Evolutionary conservation across 2,797 vertebrate genomes (phyloP).

Genomic region (Bryconaethiops microstoma): DNA sequence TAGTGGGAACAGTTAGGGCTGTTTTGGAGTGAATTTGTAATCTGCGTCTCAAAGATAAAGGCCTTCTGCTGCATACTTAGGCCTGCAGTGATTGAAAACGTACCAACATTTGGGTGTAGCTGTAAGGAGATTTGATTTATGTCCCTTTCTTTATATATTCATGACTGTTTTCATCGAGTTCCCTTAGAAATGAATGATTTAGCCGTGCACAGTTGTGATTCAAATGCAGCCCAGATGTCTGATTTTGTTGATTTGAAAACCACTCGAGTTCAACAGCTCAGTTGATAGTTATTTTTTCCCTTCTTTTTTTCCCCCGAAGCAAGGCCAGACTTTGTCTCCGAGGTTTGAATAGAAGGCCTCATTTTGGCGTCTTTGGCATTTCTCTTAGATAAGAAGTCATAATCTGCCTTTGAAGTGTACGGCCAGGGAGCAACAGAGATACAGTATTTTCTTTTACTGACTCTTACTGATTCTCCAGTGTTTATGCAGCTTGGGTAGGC

Average conservation of each 20-base stretch:
- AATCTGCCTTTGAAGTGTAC: slow-evolving; percentile 17
- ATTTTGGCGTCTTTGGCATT: background rate
- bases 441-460: too few relatives aligned
- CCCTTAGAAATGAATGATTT: slow-evolving; percentile 60
- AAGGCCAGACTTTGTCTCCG: background rate
- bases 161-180: slow-evolving; percentile 54
- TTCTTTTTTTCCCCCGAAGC: background rate
- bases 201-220: slow-evolving; percentile 52
- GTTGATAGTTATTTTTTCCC: background rate
- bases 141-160: slow-evolving; percentile 56
- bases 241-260: slow-evolving; percentile 48
- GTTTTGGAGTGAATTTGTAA: slow-evolving; percentile 22
- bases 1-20: background rate
- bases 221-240: slow-evolving; percentile 59
- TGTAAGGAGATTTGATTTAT: slow-evolving; percentile 62
- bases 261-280: slow-evolving; percentile 60
- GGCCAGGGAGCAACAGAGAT: background rate
- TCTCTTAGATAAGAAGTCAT: slow-evolving; percentile 1
- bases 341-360: background rate
- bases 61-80: slow-evolving; percentile 13
- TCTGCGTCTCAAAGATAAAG: slow-evolving; percentile 34
- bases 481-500: background rate
- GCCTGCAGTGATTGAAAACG: slow-evolving; percentile 56
- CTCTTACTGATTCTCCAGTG: background rate
- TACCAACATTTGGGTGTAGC: slow-evolving; percentile 46